These are phyloP conservation scores for Mastacembelus armatus DNA, from an alignment of 2,797 vertebrate species.

Conservation along the genomic window DNA sequence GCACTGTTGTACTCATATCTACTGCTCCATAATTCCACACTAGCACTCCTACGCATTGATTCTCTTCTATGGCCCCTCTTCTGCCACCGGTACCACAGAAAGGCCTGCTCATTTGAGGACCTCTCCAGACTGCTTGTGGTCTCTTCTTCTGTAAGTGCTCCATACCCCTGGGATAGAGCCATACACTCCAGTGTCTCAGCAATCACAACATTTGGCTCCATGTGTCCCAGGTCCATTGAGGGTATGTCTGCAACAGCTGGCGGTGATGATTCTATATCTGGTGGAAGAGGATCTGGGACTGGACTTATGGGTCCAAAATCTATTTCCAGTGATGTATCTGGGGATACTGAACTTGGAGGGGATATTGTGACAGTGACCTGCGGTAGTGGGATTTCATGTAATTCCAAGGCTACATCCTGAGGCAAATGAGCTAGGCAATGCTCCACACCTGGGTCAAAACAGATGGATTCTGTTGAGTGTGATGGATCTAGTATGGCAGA, in stretches of 20 bases:
- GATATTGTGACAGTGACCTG: conserved; percentile 78
- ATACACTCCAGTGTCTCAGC: conserved; percentile 56
- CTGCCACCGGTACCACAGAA: conserved; percentile 85
- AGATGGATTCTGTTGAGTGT: conserved; percentile 46
- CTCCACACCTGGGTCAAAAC: conserved; percentile 58
- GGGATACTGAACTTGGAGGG: conserved; percentile 79
- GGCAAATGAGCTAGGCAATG: conserved; percentile 34
- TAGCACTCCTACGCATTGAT: conserved; percentile 79
- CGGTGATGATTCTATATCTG: conserved; percentile 39
- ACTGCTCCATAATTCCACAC: conserved; percentile 85
- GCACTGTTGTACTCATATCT: conserved; percentile 86
- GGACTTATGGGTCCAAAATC: conserved; percentile 65
- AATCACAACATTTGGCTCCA: conserved; percentile 60
- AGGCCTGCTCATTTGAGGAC: conserved; percentile 70
- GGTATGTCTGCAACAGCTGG: conserved; percentile 46
- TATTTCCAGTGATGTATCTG: conserved; percentile 72
- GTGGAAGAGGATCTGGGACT: conserved; percentile 32
- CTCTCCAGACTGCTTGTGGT: conserved; percentile 50
- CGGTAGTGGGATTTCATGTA: conserved; percentile 33
- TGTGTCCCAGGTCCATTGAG: conserved; percentile 51
- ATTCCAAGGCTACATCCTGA: conserved; percentile 37
- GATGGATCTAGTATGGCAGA: conserved; percentile 44
- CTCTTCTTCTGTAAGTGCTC: conserved; percentile 54
- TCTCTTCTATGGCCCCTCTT: conserved; percentile 65
- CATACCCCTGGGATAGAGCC: conserved; percentile 56